Percentiles rank a stretch among this genome's conserved stretches.
Evolutionary conservation across 2,113 vertebrate species (phyloP).

Genomic region (Podarcis muralis): DNA sequence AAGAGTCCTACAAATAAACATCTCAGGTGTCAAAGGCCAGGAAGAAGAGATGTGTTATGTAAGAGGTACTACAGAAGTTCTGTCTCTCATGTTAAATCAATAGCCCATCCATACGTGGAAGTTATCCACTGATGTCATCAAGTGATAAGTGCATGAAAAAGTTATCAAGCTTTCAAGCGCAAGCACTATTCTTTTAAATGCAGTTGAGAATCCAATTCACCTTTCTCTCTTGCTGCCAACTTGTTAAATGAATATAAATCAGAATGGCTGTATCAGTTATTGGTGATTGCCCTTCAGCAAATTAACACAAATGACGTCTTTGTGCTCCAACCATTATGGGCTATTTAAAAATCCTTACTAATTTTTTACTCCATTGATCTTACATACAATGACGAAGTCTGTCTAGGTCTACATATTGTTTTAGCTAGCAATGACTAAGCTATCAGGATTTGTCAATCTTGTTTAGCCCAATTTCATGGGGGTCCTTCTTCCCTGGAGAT

Average conservation of each 20-base stretch:
- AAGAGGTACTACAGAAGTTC: neutral
- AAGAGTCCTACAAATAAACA: too few relatives aligned
- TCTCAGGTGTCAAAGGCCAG: too few relatives aligned
- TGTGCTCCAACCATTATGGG: neutral
- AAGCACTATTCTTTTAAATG: neutral
- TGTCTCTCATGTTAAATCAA: neutral
- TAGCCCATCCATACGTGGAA: neutral
- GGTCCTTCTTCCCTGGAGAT: neutral
- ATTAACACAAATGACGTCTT: conserved; percentile 3
- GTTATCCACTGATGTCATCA: neutral
- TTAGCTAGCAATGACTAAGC: neutral
- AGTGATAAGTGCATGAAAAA: neutral
- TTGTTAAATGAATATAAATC: neutral
- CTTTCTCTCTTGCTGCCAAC: neutral
- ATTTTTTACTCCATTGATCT: conserved; percentile 49
- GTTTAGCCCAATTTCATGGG: neutral
- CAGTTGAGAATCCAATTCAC: neutral
- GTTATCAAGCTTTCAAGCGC: neutral
- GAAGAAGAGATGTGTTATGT: neutral
- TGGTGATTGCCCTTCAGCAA: neutral
- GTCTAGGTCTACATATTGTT: neutral
- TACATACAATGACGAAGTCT: neutral
- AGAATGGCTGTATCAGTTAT: neutral
- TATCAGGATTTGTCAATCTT: neutral
- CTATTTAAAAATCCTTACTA: conserved; percentile 36